These are phyloP conservation scores for Leucophenga maculata DNA, from an alignment of 2,888 invertebrate genomes.

Conservation along the genomic window DNA sequence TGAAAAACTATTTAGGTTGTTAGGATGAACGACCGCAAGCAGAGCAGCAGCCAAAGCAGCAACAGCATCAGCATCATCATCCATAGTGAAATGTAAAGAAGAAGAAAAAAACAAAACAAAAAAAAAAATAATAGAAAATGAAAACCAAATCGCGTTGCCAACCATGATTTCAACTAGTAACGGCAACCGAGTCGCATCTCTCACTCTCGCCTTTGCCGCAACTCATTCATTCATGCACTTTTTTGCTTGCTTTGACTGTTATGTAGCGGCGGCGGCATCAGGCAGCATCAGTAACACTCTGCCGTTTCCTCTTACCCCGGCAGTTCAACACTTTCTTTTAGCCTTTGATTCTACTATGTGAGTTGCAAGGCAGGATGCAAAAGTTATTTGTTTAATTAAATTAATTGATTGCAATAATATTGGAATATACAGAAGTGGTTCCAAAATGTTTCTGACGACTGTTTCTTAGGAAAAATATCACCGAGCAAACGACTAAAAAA, in stretches of 20 bases:
- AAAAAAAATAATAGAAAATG: not conserved
- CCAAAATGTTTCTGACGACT: no score
- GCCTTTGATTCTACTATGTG: not conserved
- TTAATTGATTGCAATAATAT: no score
- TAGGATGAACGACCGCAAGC: conserved; percentile 20
- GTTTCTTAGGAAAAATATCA: no score
- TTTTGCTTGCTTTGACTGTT: conserved; percentile 6
- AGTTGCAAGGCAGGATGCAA: not conserved
- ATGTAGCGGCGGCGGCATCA: conserved; percentile 1
- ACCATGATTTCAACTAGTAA: conserved; percentile 6
- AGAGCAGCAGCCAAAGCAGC: not conserved
- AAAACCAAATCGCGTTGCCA: conserved; percentile 17
- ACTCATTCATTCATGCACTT: conserved; percentile 6
- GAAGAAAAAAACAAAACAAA: not conserved
- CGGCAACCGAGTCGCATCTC: not conserved
- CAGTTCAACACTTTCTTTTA: conserved; percentile 3
- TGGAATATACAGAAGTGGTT: no score
- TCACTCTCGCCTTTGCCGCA: not conserved
- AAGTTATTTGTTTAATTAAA: not conserved
- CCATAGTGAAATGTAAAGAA: not conserved
- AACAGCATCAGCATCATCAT: no score
- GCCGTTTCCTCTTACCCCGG: not conserved
- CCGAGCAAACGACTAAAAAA: no score
- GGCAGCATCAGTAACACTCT: not conserved
- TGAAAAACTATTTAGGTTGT: conserved; percentile 15